Base-by-base conservation (phyloP, 2,797 vertebrate species). In the Rhabdomys pumilio region DNA sequence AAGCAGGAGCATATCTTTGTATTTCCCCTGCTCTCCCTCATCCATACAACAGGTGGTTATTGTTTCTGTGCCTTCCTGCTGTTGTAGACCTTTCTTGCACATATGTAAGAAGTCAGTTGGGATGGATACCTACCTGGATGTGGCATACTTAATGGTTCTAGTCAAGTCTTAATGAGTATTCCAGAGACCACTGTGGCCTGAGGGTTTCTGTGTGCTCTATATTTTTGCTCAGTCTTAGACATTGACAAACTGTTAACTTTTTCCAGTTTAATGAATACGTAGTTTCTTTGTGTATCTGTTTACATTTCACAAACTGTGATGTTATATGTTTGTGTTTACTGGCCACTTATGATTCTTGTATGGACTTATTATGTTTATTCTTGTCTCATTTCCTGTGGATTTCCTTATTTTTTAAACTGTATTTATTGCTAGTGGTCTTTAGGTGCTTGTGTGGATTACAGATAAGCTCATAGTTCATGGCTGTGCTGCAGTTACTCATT, bases 281-380 rank as follows among this genome's bases (percentile, higher is more conserved):
- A 86, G 55, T 97, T 84, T 79, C 31, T 55, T 87, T 79, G 19
- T 95, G 50, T 26, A 83, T 89, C 67, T 81, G 50, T 91, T 94
- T 72, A 72, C 29, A 53, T 89, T 95, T 93, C 38, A 59, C n/a
- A 81, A 20, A 57, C 77, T 93, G 72, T 50, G 79, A 13, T 20
- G 4, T 4, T 44, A 2, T 73, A 29, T n/a, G n/a, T 34, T 91
- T 92, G 14, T 90, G n/a, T 91, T 89, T 65, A 50, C 53, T 88
- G 17, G 17, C 20, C 4, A 80, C 73, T 86, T 91, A 14, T 14
- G 86, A 83, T 96, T 96, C 19, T 59, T 92, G 3, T 94, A 13
- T 87, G 69, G 86, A 72, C 82, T 91, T 67, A 63, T 17, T 67
- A 24, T 85, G 65, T 2, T 38, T 88, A 22, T 80, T 89, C 15